These are phyloP conservation scores for Cheilosia urbana DNA, from an alignment of 2,888 invertebrate species.

Conservation along the genomic window DNA sequence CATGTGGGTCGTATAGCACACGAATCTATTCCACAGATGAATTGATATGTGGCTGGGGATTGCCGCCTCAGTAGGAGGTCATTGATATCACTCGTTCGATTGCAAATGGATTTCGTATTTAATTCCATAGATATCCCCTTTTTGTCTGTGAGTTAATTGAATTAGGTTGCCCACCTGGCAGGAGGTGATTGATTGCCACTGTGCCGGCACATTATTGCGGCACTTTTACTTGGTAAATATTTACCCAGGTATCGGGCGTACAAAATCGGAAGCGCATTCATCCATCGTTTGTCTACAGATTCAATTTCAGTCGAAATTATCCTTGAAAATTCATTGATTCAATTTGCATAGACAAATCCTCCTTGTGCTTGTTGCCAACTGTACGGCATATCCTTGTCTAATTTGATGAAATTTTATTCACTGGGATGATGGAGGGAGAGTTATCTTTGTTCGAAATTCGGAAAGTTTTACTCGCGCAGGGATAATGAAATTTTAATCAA, in stretches of 20 bases:
- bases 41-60: slow-evolving; percentile 56
- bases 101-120: slow-evolving; percentile 31
- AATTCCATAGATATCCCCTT: slow-evolving; percentile 61
- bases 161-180: slow-evolving; percentile 68
- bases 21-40: slow-evolving; percentile 43
- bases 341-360: slow-evolving; percentile 65
- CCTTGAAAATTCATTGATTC: slow-evolving; percentile 65
- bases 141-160: slow-evolving; percentile 66
- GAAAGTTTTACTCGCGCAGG: slow-evolving; percentile 50
- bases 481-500: slow-evolving; percentile 72
- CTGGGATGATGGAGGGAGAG: background rate
- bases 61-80: slow-evolving; percentile 36
- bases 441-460: slow-evolving; percentile 4
- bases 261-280: slow-evolving; percentile 25
- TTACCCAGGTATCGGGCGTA: slow-evolving; percentile 25
- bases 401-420: slow-evolving; percentile 34
- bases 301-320: slow-evolving; percentile 66
- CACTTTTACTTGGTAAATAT: slow-evolving; percentile 62
- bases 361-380: slow-evolving; percentile 8
- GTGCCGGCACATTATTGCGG: slow-evolving; percentile 45
- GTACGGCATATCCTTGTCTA: slow-evolving; percentile 39
- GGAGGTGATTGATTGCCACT: slow-evolving; percentile 66
- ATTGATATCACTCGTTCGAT: slow-evolving; percentile 40
- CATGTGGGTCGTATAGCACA: background rate
- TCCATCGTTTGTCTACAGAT: slow-evolving; percentile 30